These are phyloP conservation scores for Cryptoleucopteryx plumbea DNA, from an alignment of 2,113 vertebrate genomes.

Conservation along the genomic window DNA sequence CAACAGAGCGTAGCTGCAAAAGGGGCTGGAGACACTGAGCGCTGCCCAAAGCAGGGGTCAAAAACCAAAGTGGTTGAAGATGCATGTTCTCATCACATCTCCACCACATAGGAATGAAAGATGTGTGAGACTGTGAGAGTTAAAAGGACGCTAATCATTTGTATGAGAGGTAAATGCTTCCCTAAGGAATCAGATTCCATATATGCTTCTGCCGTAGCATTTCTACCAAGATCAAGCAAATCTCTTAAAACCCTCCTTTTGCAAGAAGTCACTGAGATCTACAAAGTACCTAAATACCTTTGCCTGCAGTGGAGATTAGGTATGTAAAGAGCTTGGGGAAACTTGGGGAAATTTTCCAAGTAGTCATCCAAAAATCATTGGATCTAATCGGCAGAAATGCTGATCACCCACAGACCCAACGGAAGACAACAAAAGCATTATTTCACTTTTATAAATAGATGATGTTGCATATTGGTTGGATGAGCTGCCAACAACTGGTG, in stretches of 20 bases:
- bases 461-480: background rate
- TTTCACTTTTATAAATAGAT: background rate
- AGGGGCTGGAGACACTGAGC: background rate
- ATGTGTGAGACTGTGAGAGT: rapidly evolving
- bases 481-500: background rate
- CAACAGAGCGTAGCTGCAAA: background rate
- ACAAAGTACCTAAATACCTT: background rate
- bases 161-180: background rate
- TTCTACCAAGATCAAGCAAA: background rate
- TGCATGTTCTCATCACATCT: background rate
- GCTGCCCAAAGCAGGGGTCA: background rate
- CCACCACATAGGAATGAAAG: background rate
- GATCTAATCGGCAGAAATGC: background rate
- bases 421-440: background rate
- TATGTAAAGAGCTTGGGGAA: background rate
- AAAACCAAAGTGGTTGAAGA: background rate
- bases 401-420: background rate
- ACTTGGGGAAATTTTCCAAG: background rate
- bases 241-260: background rate
- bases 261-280: background rate
- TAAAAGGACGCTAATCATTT: background rate
- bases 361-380: background rate
- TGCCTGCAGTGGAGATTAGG: background rate
- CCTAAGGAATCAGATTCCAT: background rate
- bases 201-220: background rate